Conservation (phyloP, 1,140 invertebrate genomes). For the Pogonus chalceus region DNA sequence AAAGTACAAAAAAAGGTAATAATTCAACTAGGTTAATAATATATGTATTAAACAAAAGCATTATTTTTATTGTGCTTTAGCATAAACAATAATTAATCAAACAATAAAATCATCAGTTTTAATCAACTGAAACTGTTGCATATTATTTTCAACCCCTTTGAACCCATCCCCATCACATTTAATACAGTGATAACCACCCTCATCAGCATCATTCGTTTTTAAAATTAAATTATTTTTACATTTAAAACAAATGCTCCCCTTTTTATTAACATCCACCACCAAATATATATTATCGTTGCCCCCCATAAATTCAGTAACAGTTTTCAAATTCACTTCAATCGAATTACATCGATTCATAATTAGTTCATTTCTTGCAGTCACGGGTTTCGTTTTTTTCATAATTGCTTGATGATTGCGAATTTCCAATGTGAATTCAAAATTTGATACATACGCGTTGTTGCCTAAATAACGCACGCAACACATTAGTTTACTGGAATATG, state of each 20-base stretch:
- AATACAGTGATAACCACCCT: not conserved
- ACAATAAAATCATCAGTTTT: too few relatives aligned
- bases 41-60: too few relatives aligned
- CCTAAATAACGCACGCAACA: not conserved
- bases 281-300: not conserved
- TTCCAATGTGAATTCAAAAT: not conserved
- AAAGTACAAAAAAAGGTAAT: too few relatives aligned
- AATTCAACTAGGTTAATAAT: too few relatives aligned
- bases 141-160: too few relatives aligned
- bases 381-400: not conserved
- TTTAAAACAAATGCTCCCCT: not conserved
- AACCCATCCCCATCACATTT: too few relatives aligned
- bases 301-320: not conserved
- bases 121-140: too few relatives aligned
- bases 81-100: too few relatives aligned
- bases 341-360: not conserved
- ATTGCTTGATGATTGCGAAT: not conserved
- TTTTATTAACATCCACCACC: not conserved
- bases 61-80: too few relatives aligned
- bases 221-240: not conserved
- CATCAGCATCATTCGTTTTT: not conserved
- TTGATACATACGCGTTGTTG: not conserved
- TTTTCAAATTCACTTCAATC: not conserved
- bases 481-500: not conserved
- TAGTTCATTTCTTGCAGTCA: not conserved